phyloP scores from a whole-genome alignment of 2,797 vertebrate species.

The Otus scops region DNA sequence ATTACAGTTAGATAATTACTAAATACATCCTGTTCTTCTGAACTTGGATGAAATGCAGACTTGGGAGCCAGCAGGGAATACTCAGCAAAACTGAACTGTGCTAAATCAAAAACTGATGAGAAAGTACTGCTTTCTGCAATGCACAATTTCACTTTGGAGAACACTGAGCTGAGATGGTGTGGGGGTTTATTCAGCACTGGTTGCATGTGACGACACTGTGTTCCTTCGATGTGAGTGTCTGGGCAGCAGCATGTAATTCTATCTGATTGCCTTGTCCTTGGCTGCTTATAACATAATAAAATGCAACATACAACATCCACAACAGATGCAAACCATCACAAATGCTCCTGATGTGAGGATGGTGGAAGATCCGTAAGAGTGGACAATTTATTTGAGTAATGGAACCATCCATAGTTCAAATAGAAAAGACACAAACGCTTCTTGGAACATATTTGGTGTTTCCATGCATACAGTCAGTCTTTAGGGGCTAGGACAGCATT shows the following conservation, averaged over 20 bases:
- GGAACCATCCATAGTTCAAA: rapidly evolving
- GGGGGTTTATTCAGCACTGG: not conserved
- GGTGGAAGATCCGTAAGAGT: not conserved
- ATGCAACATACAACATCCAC: rapidly evolving
- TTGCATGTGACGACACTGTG: rapidly evolving
- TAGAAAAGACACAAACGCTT: not conserved
- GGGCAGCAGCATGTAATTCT: not conserved
- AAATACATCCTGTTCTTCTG: conserved; percentile 15
- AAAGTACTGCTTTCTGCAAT: not conserved
- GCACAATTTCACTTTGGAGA: not conserved
- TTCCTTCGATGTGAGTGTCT: not conserved
- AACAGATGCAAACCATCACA: not conserved
- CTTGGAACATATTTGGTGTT: not conserved
- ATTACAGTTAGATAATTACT: conserved; percentile 13
- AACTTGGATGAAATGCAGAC: not conserved
- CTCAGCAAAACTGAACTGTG: not conserved
- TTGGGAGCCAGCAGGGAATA: not conserved
- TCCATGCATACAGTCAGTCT: not conserved
- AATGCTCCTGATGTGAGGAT: not conserved
- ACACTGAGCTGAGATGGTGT: not conserved
- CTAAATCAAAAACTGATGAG: not conserved
- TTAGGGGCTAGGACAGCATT: not conserved
- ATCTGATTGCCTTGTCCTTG: not conserved
- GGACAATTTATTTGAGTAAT: not conserved
- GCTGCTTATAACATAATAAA: not conserved